A percentile compares a stretch with the other conserved stretches of the same genome.
These are phyloP conservation scores for Drosophila pseudotakahashii DNA, from an alignment of 2,888 invertebrate genomes.

Conservation along the genomic window DNA sequence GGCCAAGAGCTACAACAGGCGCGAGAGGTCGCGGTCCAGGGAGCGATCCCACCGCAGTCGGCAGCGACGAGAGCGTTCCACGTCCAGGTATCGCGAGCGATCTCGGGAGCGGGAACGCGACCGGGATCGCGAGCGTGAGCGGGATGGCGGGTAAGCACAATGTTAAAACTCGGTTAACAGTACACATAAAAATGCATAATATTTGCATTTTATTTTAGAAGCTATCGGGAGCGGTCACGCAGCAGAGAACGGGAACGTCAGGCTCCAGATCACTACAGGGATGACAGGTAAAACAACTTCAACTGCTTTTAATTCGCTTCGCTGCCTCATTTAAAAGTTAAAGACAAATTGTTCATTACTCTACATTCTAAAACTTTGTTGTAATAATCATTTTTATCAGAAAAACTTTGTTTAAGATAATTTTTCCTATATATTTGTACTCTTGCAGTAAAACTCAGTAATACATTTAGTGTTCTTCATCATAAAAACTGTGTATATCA, in stretches of 20 bases:
- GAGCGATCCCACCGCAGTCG: slow-evolving; percentile 85
- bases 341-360: not conserved
- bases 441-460: slow-evolving; percentile 1
- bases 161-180: not conserved
- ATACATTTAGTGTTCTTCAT: no score
- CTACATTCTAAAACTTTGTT: not conserved
- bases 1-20: slow-evolving; percentile 96
- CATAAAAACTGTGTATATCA: no score
- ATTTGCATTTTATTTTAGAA: slow-evolving; percentile 40
- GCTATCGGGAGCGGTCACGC: slow-evolving; percentile 88
- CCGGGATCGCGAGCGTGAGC: slow-evolving; percentile 83
- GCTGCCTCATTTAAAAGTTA: not conserved
- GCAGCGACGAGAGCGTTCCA: slow-evolving; percentile 84
- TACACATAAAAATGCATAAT: not conserved
- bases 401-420: not conserved
- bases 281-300: slow-evolving; percentile 78
- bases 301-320: not conserved
- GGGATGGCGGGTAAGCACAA: slow-evolving; percentile 86
- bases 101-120: slow-evolving; percentile 89
- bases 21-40: slow-evolving; percentile 86
- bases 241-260: slow-evolving; percentile 88
- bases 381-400: not conserved
- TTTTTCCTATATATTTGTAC: not conserved
- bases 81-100: slow-evolving; percentile 89
- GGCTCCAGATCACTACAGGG: slow-evolving; percentile 83